These are phyloP conservation scores for Daktulosphaira vitifoliae DNA, from an alignment of 1,140 invertebrate species.

Conservation along the genomic window DNA sequence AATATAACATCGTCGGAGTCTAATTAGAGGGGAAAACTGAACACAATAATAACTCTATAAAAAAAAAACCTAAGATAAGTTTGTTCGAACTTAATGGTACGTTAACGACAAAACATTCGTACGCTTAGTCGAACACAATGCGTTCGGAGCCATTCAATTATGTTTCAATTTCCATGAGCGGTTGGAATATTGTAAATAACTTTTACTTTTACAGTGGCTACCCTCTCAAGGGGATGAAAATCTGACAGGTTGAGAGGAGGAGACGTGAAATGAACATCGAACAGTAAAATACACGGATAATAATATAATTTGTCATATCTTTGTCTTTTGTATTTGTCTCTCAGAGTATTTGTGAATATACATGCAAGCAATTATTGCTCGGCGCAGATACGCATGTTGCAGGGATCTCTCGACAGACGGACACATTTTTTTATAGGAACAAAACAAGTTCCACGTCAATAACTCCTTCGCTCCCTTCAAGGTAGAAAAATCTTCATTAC, in stretches of 20 bases:
- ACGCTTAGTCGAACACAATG: constrained; percentile 32
- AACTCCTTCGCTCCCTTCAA: constrained; percentile 6
- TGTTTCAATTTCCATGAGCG: constrained; percentile 29
- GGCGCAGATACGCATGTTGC: too few species aligned
- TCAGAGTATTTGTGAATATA: background rate
- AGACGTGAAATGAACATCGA: constrained; percentile 29
- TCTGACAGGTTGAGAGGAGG: too few species aligned
- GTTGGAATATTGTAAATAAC: constrained; percentile 28
- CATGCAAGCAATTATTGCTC: too few species aligned
- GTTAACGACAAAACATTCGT: constrained; percentile 33
- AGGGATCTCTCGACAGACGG: constrained; percentile 16
- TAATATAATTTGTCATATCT: constrained; percentile 10
- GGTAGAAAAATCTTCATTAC: constrained; percentile 22
- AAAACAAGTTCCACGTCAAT: constrained; percentile 30
- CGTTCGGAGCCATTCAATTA: constrained; percentile 26
- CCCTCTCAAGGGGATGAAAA: too few species aligned
- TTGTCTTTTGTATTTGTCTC: constrained; percentile 6
- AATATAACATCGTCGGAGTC: constrained; percentile 16
- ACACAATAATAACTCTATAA: background rate
- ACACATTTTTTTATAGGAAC: constrained; percentile 9
- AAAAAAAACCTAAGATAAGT: constrained; percentile 15
- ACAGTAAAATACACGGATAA: constrained; percentile 25
- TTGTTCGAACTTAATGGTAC: constrained; percentile 29
- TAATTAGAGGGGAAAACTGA: constrained; percentile 32
- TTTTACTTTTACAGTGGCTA: background rate